Conservation (phyloP, 2,888 invertebrate genomes). For the Acleris sparsana region DNA sequence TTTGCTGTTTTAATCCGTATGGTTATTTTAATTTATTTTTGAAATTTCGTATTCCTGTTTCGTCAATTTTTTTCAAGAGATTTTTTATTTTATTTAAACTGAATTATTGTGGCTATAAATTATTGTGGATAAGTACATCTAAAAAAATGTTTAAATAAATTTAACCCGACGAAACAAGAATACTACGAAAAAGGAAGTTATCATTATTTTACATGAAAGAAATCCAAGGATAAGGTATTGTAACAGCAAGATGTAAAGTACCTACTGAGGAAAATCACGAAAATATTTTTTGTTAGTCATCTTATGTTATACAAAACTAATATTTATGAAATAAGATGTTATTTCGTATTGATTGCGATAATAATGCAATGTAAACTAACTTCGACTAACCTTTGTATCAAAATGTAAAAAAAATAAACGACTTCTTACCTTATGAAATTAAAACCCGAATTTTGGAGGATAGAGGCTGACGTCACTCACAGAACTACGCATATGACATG, state of each 20-base stretch:
- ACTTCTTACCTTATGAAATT: constrained; percentile 30
- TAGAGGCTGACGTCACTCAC: constrained; percentile 27
- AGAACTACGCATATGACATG: constrained; percentile 19
- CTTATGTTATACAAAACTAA: constrained; percentile 70
- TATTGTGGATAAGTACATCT: no score
- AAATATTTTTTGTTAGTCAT: constrained; percentile 67
- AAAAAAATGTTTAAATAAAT: no score
- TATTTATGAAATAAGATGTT: constrained; percentile 72
- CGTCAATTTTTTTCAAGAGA: no score
- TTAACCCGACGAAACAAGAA: no score
- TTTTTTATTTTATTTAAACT: no score
- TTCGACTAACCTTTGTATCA: constrained; percentile 69
- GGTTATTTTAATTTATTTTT: no score
- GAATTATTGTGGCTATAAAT: no score
- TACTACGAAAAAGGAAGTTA: no score
- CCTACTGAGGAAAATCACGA: constrained; percentile 52
- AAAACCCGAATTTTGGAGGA: constrained; percentile 22
- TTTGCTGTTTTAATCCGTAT: no score
- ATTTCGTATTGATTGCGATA: constrained; percentile 60
- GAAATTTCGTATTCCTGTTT: no score
- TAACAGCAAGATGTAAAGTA: constrained; percentile 16
- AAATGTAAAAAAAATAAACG: constrained; percentile 66
- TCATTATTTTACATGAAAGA: no score
- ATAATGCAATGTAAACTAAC: constrained; percentile 77
- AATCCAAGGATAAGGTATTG: neutral